A percentile compares a stretch with the other conserved stretches of the same genome.
phyloP scores from a whole-genome alignment of 2,888 invertebrate genomes.

The Corbicula japonica region DNA sequence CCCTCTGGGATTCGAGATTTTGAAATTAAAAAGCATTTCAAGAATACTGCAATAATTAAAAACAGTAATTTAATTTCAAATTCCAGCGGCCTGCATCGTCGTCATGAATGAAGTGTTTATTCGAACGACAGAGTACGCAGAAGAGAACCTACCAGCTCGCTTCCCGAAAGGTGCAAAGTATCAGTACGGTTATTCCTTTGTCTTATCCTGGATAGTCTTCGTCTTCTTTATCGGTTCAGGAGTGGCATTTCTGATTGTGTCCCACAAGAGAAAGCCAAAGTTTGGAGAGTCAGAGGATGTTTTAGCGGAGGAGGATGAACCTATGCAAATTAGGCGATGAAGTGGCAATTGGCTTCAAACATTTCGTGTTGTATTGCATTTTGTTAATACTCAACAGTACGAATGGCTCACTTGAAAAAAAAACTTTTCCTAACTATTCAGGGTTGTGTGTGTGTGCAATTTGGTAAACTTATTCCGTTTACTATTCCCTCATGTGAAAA shows the following conservation, averaged over 20 bases:
- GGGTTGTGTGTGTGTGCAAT: too few relatives aligned
- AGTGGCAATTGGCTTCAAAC: too few relatives aligned
- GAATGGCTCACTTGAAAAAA: too few relatives aligned
- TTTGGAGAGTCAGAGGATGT: slow-evolving; percentile 94
- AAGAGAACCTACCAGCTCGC: slow-evolving; percentile 89
- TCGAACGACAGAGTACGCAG: slow-evolving; percentile 91
- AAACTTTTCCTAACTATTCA: too few relatives aligned
- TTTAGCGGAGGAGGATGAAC: slow-evolving; percentile 93
- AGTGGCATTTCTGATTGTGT: slow-evolving; percentile 92
- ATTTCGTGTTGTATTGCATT: too few relatives aligned
- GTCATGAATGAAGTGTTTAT: slow-evolving; percentile 94
- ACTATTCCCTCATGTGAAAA: too few relatives aligned
- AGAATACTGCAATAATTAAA: too few relatives aligned
- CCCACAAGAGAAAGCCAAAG: slow-evolving; percentile 94
- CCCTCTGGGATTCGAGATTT: too few relatives aligned
- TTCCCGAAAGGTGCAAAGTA: slow-evolving; percentile 91
- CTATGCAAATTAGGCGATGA: slow-evolving; percentile 90
- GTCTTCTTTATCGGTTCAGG: slow-evolving; percentile 90
- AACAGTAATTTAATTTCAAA: too few relatives aligned
- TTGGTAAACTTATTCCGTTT: too few relatives aligned
- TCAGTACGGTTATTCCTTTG: slow-evolving; percentile 89
- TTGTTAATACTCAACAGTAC: too few relatives aligned
- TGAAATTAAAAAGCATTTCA: too few relatives aligned
- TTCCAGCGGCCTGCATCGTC: slow-evolving; percentile 91
- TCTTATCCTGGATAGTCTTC: slow-evolving; percentile 91